Conservation (phyloP, 2,797 vertebrate genomes). For the Bryconaethiops microstoma region DNA sequence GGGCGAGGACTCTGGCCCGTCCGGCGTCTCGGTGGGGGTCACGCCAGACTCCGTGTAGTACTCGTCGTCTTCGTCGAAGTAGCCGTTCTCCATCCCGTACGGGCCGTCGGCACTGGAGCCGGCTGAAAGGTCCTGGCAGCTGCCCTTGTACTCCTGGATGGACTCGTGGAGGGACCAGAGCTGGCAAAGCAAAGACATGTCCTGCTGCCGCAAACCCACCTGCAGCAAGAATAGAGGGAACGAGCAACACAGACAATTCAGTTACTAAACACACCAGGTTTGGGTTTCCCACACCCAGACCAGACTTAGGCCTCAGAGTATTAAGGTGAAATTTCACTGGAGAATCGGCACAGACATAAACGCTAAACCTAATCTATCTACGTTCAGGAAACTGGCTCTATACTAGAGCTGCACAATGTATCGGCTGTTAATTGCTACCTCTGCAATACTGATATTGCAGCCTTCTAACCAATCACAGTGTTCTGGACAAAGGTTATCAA, state of each 20-base stretch:
- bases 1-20: constrained; percentile 59
- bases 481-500: no score
- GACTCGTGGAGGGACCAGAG: constrained; percentile 97
- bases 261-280: background rate
- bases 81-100: constrained; percentile 88
- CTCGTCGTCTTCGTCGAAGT: constrained; percentile 95
- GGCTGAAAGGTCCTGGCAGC: constrained; percentile 88
- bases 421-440: no score
- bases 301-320: background rate
- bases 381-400: background rate
- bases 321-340: background rate
- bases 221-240: constrained; percentile 56
- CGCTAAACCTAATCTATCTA: background rate
- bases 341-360: background rate
- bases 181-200: constrained; percentile 98
- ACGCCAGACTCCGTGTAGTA: constrained; percentile 82
- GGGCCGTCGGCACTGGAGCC: constrained; percentile 86
- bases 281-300: background rate
- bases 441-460: no score
- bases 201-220: constrained; percentile 97
- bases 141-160: constrained; percentile 98
- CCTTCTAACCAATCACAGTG: no score
- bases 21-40: constrained; percentile 77
- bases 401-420: no score
- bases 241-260: background rate